A percentile compares a stretch with the other conserved stretches of the same genome.
phyloP scores from a whole-genome alignment of 2,888 invertebrate genomes.

The Drosophila engyochracea region DNA sequence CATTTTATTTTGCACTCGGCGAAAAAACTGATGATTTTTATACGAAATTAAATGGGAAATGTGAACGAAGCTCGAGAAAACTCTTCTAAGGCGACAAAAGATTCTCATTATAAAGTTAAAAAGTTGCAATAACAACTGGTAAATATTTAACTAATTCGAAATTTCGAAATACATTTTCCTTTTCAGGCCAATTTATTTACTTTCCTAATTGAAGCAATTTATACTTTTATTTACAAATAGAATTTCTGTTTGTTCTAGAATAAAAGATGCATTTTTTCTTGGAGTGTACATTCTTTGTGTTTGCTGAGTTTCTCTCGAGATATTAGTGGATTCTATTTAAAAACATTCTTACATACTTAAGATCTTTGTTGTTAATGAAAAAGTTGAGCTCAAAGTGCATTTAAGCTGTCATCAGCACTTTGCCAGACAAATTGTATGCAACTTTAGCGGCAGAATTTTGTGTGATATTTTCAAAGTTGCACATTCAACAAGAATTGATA shows the following conservation, averaged over 20 bases:
- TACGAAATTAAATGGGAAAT: background rate
- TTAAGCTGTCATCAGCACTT: slow-evolving; percentile 33
- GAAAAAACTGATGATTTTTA: background rate
- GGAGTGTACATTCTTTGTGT: slow-evolving; percentile 5
- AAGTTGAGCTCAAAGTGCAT: slow-evolving; percentile 34
- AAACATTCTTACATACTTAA: slow-evolving; percentile 20
- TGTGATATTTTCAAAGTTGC: slow-evolving; percentile 24
- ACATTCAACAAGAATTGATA: slow-evolving; percentile 8
- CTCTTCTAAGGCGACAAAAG: background rate
- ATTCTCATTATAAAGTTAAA: background rate
- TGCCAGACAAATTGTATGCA: slow-evolving; percentile 33
- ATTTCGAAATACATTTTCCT: background rate
- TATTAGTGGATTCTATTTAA: slow-evolving; percentile 15
- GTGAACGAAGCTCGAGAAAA: background rate
- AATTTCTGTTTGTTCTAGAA: background rate
- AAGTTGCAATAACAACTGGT: background rate
- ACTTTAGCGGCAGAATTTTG: slow-evolving; percentile 23
- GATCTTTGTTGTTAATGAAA: slow-evolving; percentile 40
- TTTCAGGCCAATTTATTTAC: background rate
- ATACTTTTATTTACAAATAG: background rate
- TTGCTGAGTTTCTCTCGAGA: background rate
- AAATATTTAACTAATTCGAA: background rate
- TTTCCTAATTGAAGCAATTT: background rate
- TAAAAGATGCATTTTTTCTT: background rate
- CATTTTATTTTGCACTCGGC: slow-evolving; percentile 20